These are phyloP conservation scores for Lucilia cuprina DNA, from an alignment of 1,140 invertebrate species.

Conservation along the genomic window DNA sequence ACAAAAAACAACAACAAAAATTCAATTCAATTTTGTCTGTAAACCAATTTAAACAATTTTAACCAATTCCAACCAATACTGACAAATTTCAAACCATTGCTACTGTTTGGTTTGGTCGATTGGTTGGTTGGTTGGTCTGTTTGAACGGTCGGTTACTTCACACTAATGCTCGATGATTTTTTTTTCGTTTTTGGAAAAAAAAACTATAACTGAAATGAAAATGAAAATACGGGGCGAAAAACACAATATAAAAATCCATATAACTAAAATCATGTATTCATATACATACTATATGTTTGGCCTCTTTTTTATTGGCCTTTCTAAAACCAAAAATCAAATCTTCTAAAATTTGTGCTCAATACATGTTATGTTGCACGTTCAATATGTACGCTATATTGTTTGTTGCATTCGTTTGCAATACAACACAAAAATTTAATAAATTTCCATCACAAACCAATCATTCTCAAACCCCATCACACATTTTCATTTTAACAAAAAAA, in stretches of 20 bases:
- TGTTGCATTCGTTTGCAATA: neutral
- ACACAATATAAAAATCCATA: neutral
- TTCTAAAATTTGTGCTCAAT: constrained; percentile 10
- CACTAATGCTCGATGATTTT: neutral
- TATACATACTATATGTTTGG: neutral
- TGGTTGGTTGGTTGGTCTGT: constrained; percentile 16
- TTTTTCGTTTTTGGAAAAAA: neutral
- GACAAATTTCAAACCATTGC: constrained; percentile 14
- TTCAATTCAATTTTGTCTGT: constrained; percentile 24
- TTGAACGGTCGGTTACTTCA: constrained; percentile 10
- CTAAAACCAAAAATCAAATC: constrained; percentile 19
- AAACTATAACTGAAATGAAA: neutral
- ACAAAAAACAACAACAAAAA: neutral
- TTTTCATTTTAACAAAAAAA: neutral
- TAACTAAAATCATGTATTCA: neutral
- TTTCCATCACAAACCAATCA: constrained; percentile 36
- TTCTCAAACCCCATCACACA: constrained; percentile 15
- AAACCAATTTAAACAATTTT: constrained; percentile 33
- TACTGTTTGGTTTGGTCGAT: neutral
- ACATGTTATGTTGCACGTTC: neutral
- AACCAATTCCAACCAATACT: constrained; percentile 18
- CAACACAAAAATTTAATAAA: constrained; percentile 37
- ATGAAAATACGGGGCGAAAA: neutral
- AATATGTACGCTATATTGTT: neutral
- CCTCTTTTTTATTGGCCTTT: neutral